A percentile compares a stretch with the other conserved stretches of the same genome.
Evolutionary conservation across 2,797 vertebrate species (phyloP).

Genomic region (Trematomus bernacchii): DNA sequence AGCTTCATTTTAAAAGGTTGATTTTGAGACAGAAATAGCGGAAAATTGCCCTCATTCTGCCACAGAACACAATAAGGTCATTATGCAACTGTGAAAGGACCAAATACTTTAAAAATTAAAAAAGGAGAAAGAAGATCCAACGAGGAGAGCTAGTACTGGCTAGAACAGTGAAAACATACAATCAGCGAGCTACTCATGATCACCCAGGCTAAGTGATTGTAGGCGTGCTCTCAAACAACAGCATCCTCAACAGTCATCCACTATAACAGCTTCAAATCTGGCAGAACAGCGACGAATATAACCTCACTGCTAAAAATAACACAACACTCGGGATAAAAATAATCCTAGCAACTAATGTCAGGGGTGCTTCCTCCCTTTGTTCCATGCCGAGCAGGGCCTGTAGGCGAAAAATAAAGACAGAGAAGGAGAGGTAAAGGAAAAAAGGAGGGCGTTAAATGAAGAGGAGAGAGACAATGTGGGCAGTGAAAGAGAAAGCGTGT

Average conservation of each 20-base stretch:
- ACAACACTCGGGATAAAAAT: conserved; percentile 66
- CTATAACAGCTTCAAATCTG: conserved; percentile 63
- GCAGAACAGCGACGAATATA: conserved; percentile 69
- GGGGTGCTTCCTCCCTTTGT: conserved; percentile 76
- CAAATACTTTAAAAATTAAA: conserved; percentile 48
- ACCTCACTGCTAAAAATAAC: conserved; percentile 76
- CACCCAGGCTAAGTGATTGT: conserved; percentile 65
- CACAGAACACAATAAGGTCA: conserved; percentile 53
- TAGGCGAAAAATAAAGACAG: conserved; percentile 63
- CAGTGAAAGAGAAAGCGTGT: conserved; percentile 42
- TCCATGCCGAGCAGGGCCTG: conserved; percentile 41
- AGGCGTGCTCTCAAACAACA: conserved; percentile 68
- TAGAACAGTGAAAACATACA: conserved; percentile 72
- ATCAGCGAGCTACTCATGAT: conserved; percentile 70
- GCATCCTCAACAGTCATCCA: conserved; percentile 62
- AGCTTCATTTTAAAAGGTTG: conserved; percentile 15
- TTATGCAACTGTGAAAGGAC: conserved; percentile 59
- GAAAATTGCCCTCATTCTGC: conserved; percentile 33
- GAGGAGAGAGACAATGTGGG: conserved; percentile 48
- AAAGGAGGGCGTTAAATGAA: conserved; percentile 42
- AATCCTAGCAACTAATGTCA: conserved; percentile 64
- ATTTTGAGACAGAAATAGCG: neutral
- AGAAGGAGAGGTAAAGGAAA: conserved; percentile 46
- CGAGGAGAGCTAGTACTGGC: conserved; percentile 47
- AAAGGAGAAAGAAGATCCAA: conserved; percentile 48